Evolutionary conservation across 2,888 invertebrate species (phyloP).

Genomic region (Trachelus tabidus): DNA sequence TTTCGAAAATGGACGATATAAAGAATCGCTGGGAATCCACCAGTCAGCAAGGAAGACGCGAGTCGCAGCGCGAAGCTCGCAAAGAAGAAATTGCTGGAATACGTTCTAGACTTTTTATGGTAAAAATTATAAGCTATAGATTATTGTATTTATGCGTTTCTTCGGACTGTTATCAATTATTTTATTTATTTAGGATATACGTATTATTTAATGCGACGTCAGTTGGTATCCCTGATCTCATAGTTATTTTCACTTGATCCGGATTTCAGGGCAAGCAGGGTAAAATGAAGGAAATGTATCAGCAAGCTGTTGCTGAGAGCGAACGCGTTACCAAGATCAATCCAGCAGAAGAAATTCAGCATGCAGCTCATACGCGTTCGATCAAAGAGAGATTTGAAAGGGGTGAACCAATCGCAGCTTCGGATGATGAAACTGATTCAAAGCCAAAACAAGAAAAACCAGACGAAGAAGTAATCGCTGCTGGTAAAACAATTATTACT

Average conservation of each 20-base stretch:
- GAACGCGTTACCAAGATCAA: conserved; percentile 70
- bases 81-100: conserved; percentile 92
- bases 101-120: conserved; percentile 85
- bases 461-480: conserved; percentile 83
- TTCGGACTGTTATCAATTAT: background rate
- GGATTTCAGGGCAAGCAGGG: conserved; percentile 82
- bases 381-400: conserved; percentile 86
- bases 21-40: conserved; percentile 80
- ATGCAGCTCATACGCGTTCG: conserved; percentile 69
- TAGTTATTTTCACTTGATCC: background rate
- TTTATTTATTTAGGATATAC: background rate
- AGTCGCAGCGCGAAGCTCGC: conserved; percentile 81
- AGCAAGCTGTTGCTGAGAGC: conserved; percentile 87
- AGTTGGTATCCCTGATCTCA: background rate
- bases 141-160: background rate
- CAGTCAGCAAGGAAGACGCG: conserved; percentile 62
- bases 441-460: conserved; percentile 72
- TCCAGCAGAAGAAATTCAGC: conserved; percentile 61
- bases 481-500: conserved; percentile 69
- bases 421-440: conserved; percentile 71
- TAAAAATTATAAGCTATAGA: conserved; percentile 50
- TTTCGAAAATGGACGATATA: conserved; percentile 86
- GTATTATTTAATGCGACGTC: background rate
- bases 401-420: conserved; percentile 74
- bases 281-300: conserved; percentile 92